Evolutionary conservation across 2,113 vertebrate genomes (phyloP), one percentile per base, ranked within the genome.

Genomic region (Psophia crepitans): DNA sequence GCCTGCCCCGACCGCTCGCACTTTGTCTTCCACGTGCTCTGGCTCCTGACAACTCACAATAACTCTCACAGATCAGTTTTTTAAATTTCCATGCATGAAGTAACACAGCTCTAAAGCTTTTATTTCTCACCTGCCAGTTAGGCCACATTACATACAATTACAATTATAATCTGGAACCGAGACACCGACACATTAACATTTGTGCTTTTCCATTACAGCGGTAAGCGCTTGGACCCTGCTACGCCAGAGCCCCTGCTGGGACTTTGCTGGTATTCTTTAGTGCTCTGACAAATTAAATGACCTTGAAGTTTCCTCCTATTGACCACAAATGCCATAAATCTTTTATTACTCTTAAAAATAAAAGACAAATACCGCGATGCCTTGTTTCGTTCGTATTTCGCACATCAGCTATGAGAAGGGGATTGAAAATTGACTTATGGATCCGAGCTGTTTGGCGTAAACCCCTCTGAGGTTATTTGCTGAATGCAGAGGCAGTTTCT

Each of bases 221-320:
- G 41, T 11, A 23, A 63, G 32, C 23, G 24, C 37, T 54, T 6
- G 56, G 56, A 26, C 37, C 56, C 70, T 26, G 37, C 73, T 32
- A 30, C 0, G 19, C 35, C 30, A 43, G 27, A 44, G 28, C 37
- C 57, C 66, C 12, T 2, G n/a, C 27, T 0, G 4, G 6, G 39
- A 46, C 18, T n/a, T 22, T 30, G 41, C 44, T 13, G 24, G 39
- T 12, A 7, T 33, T 46, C 64, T 39, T 46, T 9, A 27, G 49
- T 23, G 28, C 54, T 58, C 56, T 74, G 60, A 49, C 27, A 73
- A 84, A 80, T 49, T 9, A 64, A 90, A 32, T 19, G 46, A 46
- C 48, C 71, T 60, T 60, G 33, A 64, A 30, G 44, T 53, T 90
- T 54, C 70, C 51, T 73, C 79, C 61, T 41, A 4, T 49, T 64